These are phyloP conservation scores for Erebia palarica DNA, from an alignment of 2,888 invertebrate genomes.

Conservation along the genomic window DNA sequence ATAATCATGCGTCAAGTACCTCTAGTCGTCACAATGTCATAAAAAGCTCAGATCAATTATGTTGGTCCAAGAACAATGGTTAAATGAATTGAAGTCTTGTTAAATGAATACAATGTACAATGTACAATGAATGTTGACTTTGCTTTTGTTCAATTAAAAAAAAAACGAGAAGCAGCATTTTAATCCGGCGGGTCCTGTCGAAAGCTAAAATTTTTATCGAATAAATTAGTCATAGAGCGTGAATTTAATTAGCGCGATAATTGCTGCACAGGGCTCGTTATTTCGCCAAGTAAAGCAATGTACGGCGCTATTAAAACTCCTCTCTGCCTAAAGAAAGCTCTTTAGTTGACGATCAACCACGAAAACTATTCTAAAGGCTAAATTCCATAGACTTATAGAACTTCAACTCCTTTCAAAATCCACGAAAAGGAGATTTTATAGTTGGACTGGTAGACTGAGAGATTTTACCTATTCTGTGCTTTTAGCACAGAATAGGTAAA, in stretches of 20 bases:
- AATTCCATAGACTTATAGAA: constrained; percentile 24
- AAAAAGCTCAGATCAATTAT: too few species aligned
- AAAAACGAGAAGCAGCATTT: constrained; percentile 27
- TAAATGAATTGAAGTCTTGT: too few species aligned
- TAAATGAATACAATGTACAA: too few species aligned
- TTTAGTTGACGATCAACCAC: constrained; percentile 29
- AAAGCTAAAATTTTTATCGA: constrained; percentile 50
- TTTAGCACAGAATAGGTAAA: too few species aligned
- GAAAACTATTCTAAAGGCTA: constrained; percentile 31
- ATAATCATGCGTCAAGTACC: too few species aligned
- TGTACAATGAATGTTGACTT: too few species aligned
- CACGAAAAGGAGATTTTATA: constrained; percentile 13
- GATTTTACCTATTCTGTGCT: too few species aligned
- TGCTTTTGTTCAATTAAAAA: too few species aligned
- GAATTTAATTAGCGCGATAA: constrained; percentile 74
- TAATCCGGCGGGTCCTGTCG: constrained; percentile 33
- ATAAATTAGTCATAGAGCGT: constrained; percentile 74
- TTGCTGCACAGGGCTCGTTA: constrained; percentile 52
- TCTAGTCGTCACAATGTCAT: too few species aligned
- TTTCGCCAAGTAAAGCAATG: constrained; percentile 48
- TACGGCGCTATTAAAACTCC: constrained; percentile 40
- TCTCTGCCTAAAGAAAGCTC: constrained; percentile 38
- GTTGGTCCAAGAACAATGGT: too few species aligned
- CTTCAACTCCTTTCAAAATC: constrained; percentile 21
- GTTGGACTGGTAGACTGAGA: neutral